Base-by-base conservation (phyloP, 2,113 vertebrate species). In the Callipepla californica region DNA sequence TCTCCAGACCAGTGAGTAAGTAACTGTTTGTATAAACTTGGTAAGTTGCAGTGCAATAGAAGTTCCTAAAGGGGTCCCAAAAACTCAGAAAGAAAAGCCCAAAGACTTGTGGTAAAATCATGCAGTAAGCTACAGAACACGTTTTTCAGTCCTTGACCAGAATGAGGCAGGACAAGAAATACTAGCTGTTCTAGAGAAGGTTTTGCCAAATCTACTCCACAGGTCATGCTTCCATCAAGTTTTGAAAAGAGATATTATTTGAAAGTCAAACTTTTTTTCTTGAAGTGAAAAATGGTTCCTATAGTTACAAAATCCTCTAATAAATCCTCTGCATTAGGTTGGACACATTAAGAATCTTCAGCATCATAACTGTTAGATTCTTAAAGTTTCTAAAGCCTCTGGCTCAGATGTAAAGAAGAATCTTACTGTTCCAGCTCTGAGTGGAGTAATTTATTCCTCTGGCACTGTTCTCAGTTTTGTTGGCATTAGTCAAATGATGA, bases 11-110 rank as follows among this genome's bases (percentile, higher is more conserved):
- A 4, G 38, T 76, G 85, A 90, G 75, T 19, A 89, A 38, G 22
- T 84, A 81, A 95, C 69, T 81, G 25, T 78, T 80, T 89, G 44
- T 83, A 86, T n/a, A 67, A 86, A 72, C 57, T 38, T 25, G 40
- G 30, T 26, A 72, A 86, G 30, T 23, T 81, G 69, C 36, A 93
- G 77, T 83, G 50, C 23, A 87, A 45, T 45, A 87, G 38, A 83
- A 7, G 47, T 11, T 93, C 38, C 32, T 57, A 38, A 90, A 6
- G 9, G 11, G 9, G 6, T 75, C 65, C 62, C 57, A 93, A 85
- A 86, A 72, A 45, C 6, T 2, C 50, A 51, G 58, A 6, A 19
- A 69, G 77, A 42, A 55, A 7, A 1, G 10, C 3, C n/a, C 25
- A 22, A 42, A 44, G 1, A 28, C 44, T 61, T 48, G 13, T 63